phyloP scores from a whole-genome alignment of 2,113 vertebrate genomes.

The Eublepharis macularius region DNA sequence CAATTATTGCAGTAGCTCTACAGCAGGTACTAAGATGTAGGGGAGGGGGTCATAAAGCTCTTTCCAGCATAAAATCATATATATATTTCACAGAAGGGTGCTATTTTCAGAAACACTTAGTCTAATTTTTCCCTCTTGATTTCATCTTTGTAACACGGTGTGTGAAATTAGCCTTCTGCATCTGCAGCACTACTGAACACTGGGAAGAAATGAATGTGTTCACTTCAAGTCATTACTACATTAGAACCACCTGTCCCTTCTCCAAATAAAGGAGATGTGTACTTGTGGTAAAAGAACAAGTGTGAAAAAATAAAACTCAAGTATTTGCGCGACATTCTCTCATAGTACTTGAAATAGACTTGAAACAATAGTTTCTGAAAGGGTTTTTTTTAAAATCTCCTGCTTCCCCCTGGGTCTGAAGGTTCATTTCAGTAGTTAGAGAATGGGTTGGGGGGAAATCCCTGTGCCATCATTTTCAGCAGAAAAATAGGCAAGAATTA shows the following conservation, averaged over 20 bases:
- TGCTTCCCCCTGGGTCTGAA: not conserved
- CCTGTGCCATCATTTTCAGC: not conserved
- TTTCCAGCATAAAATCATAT: slow-evolving; percentile 48
- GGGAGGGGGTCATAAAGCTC: not conserved
- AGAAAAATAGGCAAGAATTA: not conserved
- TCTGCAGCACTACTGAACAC: slow-evolving; percentile 50
- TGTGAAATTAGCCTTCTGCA: slow-evolving; percentile 53
- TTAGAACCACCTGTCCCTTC: slow-evolving; percentile 23
- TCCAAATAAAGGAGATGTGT: slow-evolving; percentile 37
- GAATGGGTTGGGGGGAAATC: too few relatives aligned
- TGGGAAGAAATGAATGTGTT: slow-evolving; percentile 53
- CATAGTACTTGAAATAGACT: slow-evolving; percentile 14
- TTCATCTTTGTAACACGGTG: slow-evolving; percentile 50
- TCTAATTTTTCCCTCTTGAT: slow-evolving; percentile 49
- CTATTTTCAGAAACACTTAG: slow-evolving; percentile 56
- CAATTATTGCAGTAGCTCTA: not conserved
- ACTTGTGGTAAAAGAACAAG: slow-evolving; percentile 38
- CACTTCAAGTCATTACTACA: slow-evolving; percentile 58
- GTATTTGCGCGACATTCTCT: slow-evolving; percentile 35
- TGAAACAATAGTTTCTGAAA: slow-evolving; percentile 28
- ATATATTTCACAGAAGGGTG: slow-evolving; percentile 43
- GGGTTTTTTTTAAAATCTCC: too few relatives aligned
- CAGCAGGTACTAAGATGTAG: slow-evolving; percentile 20
- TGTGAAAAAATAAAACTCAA: slow-evolving; percentile 51
- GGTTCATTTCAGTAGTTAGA: not conserved